Conservation (phyloP, 1,140 invertebrate genomes). For the Galleria mellonella region DNA sequence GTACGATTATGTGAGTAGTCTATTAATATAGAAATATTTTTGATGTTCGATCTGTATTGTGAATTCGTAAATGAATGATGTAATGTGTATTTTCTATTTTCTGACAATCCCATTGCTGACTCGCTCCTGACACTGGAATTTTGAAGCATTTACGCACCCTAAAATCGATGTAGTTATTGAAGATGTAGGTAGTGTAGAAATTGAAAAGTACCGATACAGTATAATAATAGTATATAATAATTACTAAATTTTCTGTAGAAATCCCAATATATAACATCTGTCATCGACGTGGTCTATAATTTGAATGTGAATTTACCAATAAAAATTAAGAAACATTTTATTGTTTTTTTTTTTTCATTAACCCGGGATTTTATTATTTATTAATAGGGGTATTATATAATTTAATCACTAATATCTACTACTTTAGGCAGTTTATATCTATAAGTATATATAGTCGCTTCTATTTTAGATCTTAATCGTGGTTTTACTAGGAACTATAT, state of each 20-base stretch:
- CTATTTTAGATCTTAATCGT: no score
- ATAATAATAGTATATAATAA: conserved; percentile 57
- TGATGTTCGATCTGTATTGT: conserved; percentile 67
- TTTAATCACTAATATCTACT: no score
- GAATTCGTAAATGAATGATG: conserved; percentile 50
- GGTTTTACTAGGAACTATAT: no score
- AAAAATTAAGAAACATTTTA: conserved; percentile 58
- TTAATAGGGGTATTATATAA: no score
- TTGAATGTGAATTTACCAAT: conserved; percentile 73
- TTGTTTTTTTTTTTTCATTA: conserved; percentile 24
- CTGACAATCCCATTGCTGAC: conserved; percentile 41
- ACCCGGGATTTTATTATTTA: no score
- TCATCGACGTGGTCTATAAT: conserved; percentile 67
- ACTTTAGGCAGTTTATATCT: no score
- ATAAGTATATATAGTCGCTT: no score
- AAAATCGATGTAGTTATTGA: conserved; percentile 62
- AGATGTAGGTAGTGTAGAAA: conserved; percentile 61
- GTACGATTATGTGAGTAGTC: conserved; percentile 57
- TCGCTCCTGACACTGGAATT: conserved; percentile 49
- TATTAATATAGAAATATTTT: conserved; percentile 69
- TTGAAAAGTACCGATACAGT: conserved; percentile 63
- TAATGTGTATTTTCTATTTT: conserved; percentile 58
- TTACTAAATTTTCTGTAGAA: conserved; percentile 69
- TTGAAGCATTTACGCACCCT: conserved; percentile 69
- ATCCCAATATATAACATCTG: conserved; percentile 63